A percentile compares a stretch with the other conserved stretches of the same genome.
phyloP scores from a whole-genome alignment of 2,113 vertebrate genomes.

The Pontoporia blainvillei region DNA sequence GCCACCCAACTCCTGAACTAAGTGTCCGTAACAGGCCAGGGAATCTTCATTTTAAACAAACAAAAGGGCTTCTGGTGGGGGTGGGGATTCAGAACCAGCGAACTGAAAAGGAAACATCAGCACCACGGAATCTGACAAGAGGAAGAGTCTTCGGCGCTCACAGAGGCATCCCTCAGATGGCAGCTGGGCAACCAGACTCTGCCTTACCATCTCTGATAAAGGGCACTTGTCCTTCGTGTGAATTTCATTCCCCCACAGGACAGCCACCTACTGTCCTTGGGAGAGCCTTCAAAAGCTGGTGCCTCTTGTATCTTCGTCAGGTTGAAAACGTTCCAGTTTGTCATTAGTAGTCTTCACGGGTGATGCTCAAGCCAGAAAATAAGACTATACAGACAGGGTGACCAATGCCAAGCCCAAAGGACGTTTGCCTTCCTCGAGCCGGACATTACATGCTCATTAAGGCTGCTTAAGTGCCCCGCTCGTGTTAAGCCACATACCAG shows the following conservation, averaged over 20 bases:
- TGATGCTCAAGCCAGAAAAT: not conserved
- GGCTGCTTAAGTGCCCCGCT: fast-evolving
- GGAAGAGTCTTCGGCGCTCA: fast-evolving
- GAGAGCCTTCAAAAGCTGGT: not conserved
- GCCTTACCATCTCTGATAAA: not conserved
- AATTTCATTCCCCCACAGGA: not conserved
- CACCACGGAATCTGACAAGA: not conserved
- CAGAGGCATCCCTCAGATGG: fast-evolving
- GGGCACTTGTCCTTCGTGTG: fast-evolving
- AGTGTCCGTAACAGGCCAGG: fast-evolving
- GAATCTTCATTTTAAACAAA: not conserved
- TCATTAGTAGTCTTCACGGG: not conserved
- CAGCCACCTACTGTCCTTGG: fast-evolving
- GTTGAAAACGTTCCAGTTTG: not conserved
- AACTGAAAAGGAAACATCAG: not conserved
- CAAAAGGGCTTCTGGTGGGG: not conserved
- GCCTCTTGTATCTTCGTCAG: not conserved
- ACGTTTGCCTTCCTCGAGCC: not conserved
- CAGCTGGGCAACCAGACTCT: too few species aligned
- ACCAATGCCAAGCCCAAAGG: fast-evolving
- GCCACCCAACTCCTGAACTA: too few species aligned
- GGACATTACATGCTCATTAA: not conserved
- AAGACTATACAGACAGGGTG: not conserved
- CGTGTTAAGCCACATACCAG: not conserved
- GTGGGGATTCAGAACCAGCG: not conserved